Conservation (phyloP, 2,888 invertebrate genomes). For the Lomographa bimaculata region DNA sequence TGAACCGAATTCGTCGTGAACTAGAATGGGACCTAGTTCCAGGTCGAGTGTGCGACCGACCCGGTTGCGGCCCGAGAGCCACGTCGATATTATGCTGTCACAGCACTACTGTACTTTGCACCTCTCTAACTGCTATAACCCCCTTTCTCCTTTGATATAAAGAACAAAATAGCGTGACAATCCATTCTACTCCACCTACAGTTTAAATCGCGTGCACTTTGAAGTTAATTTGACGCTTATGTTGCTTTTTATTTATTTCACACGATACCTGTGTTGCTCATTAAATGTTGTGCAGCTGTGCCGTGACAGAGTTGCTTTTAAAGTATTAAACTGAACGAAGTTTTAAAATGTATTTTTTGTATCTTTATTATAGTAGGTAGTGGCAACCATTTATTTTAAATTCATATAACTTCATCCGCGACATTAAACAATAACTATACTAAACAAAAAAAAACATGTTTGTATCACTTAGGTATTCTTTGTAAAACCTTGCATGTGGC, state of each 20-base stretch:
- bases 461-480: too few relatives aligned
- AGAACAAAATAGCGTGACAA: slow-evolving; percentile 41
- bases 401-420: too few relatives aligned
- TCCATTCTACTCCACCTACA: slow-evolving; percentile 28
- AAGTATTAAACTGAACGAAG: slow-evolving; percentile 17
- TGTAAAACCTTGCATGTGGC: too few relatives aligned
- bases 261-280: slow-evolving; percentile 45
- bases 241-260: slow-evolving; percentile 57
- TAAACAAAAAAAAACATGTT: too few relatives aligned
- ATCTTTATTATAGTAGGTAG: too few relatives aligned
- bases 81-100: slow-evolving; percentile 60
- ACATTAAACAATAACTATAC: too few relatives aligned
- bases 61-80: slow-evolving; percentile 54
- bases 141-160: slow-evolving; percentile 40
- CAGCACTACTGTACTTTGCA: slow-evolving; percentile 43
- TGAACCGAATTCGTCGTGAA: slow-evolving; percentile 47
- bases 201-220: slow-evolving; percentile 51
- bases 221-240: slow-evolving; percentile 57
- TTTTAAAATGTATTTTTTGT: too few relatives aligned
- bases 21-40: slow-evolving; percentile 46
- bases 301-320: slow-evolving; percentile 37
- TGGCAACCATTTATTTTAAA: too few relatives aligned
- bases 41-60: slow-evolving; percentile 69
- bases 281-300: slow-evolving; percentile 49
- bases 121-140: slow-evolving; percentile 30